These are phyloP conservation scores for Paragorgia papillata DNA, from an alignment of 92 coral and sea anemone species.

Conservation along the genomic window DNA sequence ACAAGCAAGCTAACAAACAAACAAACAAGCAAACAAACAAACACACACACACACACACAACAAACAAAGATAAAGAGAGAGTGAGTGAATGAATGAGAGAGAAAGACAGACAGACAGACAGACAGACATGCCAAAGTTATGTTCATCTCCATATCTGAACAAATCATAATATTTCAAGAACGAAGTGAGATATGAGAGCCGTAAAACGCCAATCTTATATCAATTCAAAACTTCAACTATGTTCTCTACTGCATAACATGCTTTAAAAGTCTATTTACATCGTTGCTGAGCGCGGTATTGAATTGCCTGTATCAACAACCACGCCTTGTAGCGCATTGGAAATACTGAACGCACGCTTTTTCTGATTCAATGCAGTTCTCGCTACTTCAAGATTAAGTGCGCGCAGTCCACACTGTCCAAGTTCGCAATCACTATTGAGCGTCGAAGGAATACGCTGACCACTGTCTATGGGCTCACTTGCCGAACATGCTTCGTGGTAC, in stretches of 20 bases:
- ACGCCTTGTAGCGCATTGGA: slow-evolving; percentile 17
- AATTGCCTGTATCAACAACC: neutral
- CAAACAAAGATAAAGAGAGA: neutral
- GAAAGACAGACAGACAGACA: neutral
- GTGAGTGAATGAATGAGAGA: neutral
- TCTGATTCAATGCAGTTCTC: neutral
- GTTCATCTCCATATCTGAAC: too few species aligned
- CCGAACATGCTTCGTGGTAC: slow-evolving; percentile 6
- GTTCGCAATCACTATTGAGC: neutral
- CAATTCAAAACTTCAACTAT: too few species aligned
- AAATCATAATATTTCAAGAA: too few species aligned
- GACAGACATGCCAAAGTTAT: too few species aligned
- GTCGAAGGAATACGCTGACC: neutral
- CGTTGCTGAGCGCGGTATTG: neutral
- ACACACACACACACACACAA: too few species aligned
- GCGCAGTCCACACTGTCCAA: neutral
- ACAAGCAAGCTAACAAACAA: too few species aligned
- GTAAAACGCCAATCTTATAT: too few species aligned
- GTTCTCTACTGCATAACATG: too few species aligned
- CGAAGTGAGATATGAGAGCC: too few species aligned
- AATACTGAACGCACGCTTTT: slow-evolving; percentile 3
- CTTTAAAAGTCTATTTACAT: neutral
- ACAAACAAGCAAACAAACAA: too few species aligned
- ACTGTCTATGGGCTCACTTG: neutral
- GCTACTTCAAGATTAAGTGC: slow-evolving; percentile 4